Evolutionary conservation across 2,797 vertebrate species (phyloP), one percentile per base, ranked within the genome.

Genomic region (Ciconia nigra): DNA sequence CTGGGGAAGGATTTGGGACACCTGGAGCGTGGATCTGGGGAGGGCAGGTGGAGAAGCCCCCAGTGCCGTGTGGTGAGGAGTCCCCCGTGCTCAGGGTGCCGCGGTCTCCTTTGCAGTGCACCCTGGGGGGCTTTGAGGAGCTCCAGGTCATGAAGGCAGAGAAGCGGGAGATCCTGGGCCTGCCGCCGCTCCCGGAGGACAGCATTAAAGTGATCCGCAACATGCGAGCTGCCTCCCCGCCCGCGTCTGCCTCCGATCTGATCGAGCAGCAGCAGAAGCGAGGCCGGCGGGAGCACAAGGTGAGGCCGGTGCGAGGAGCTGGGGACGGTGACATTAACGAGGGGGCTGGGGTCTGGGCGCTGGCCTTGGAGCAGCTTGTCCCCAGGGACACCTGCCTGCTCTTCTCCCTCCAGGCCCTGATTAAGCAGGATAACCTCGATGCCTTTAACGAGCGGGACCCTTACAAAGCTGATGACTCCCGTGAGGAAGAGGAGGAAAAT

Each of bases 221-320:
- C 93, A 99, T 99, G 99, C 98, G 99, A 37, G 99, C 99, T 0
- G 99, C 99, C 29, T 99, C 99, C 9, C 99, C 99, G 1, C 99
- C 99, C 0, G 99, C 99, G 0, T 99, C 99, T 1, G 99, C 99
- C 15, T 99, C 99, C 0, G 99, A 99, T 96, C 99, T 99, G 87
- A 99, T 99, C 5, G 99, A 99, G 92, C 99, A 99, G 97, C 99
- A 99, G 88, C 99, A 99, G 96, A 99, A 99, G 80, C 98, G 99
- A 12, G 99, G 99, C 4, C 99, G 99, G 2, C 98, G 99, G 33
- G 99, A 99, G 83, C 99, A 99, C 97, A 99, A 99, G 98, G 99
- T 99, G 87, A 93, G 95, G n/a, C 19, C 3, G 7, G 5, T 1
- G 7, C 41, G 28, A 42, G 25, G 4, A 11, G 4, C 28, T 4